Evolutionary conservation across 2,113 vertebrate species (phyloP).

Genomic region (Stercorarius parasiticus): DNA sequence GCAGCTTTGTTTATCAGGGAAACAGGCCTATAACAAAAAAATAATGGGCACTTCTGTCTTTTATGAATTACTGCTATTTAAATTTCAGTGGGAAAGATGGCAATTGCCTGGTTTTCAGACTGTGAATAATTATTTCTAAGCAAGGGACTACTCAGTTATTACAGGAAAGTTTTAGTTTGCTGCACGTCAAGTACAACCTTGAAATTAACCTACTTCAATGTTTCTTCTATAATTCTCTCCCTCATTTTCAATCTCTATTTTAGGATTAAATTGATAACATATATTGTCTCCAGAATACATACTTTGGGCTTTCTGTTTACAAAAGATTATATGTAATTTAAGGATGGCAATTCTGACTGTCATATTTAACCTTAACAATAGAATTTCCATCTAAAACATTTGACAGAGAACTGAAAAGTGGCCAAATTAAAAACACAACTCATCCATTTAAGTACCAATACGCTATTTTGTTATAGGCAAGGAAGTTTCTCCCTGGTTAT

Average conservation of each 20-base stretch:
- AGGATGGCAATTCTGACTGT: not conserved
- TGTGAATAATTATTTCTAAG: not conserved
- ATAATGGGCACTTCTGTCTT: not conserved
- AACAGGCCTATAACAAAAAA: not conserved
- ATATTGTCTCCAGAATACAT: not conserved
- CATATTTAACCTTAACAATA: not conserved
- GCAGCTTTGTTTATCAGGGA: not conserved
- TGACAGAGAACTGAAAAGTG: not conserved
- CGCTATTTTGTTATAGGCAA: not conserved
- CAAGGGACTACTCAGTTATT: not conserved
- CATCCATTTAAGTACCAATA: not conserved
- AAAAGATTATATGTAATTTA: conserved; percentile 1
- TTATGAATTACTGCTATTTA: not conserved
- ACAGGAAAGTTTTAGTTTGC: not conserved
- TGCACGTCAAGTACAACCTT: not conserved
- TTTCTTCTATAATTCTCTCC: not conserved
- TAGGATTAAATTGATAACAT: not conserved
- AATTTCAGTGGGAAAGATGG: not conserved
- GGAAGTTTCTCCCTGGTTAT: not conserved
- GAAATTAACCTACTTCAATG: not conserved
- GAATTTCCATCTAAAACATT: not conserved
- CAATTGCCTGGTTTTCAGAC: not conserved
- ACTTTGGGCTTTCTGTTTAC: not conserved
- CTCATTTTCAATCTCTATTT: not conserved
- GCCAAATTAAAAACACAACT: not conserved